Percentiles rank a stretch among this genome's conserved stretches.
Conservation (phyloP, 2,113 vertebrate genomes). For the Mohoua ochrocephala region DNA sequence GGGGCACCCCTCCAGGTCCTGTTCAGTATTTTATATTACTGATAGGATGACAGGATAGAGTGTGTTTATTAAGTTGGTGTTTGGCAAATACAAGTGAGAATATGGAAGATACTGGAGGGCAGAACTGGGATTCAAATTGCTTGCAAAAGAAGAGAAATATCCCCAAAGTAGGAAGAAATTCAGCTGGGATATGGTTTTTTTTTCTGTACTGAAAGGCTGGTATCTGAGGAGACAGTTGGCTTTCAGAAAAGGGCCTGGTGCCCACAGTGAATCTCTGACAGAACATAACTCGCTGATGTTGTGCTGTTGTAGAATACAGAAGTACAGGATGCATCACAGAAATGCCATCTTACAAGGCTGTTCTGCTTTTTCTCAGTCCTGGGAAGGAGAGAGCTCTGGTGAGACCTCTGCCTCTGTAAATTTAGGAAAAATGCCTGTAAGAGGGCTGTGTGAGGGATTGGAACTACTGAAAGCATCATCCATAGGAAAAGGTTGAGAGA, state of each 20-base stretch:
- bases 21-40: neutral
- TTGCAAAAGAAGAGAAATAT: neutral
- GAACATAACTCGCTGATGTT: neutral
- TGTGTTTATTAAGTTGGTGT: neutral
- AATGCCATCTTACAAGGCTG: neutral
- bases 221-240: neutral
- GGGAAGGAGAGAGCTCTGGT: neutral
- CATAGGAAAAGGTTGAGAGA: neutral
- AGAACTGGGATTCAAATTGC: neutral
- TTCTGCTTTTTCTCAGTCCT: neutral
- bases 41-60: neutral
- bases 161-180: neutral
- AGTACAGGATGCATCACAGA: neutral
- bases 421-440: neutral
- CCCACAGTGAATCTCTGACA: neutral
- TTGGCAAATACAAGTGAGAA: neutral
- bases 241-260: neutral
- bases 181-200: neutral
- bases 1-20: neutral
- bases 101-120: neutral
- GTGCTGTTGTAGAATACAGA: neutral
- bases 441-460: neutral
- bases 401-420: neutral
- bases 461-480: neutral
- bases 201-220: neutral